phyloP scores from a whole-genome alignment of 2,888 invertebrate genomes.

The Mimachlamys varia region DNA sequence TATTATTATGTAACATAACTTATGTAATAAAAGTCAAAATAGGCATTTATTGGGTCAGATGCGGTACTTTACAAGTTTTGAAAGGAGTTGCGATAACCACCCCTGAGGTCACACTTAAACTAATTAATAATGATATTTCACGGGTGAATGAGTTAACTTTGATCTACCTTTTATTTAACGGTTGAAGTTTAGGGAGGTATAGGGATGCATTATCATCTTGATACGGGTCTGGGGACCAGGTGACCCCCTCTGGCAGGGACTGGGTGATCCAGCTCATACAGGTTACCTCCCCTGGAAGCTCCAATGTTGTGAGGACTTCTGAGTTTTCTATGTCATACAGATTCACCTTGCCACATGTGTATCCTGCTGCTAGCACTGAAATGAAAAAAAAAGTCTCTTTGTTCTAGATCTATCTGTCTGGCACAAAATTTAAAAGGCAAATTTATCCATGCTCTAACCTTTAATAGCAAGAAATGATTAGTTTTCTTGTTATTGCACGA shows the following conservation, averaged over 20 bases:
- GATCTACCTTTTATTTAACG: constrained; percentile 77
- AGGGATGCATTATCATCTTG: constrained; percentile 80
- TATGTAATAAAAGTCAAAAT: too few relatives aligned
- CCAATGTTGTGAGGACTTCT: constrained; percentile 87
- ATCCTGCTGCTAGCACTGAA: constrained; percentile 85
- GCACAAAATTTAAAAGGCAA: too few relatives aligned
- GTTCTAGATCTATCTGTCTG: neutral
- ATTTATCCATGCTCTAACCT: too few relatives aligned
- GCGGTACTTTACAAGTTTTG: too few relatives aligned
- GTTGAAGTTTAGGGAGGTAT: constrained; percentile 83
- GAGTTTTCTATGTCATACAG: constrained; percentile 94
- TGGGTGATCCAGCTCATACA: constrained; percentile 89
- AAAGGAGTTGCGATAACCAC: too few relatives aligned
- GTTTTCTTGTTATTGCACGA: too few relatives aligned
- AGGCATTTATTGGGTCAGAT: too few relatives aligned
- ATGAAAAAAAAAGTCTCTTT: neutral
- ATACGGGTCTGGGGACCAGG: constrained; percentile 70
- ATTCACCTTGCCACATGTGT: constrained; percentile 85
- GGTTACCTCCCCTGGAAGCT: constrained; percentile 86
- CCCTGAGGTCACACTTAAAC: too few relatives aligned
- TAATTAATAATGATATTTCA: too few relatives aligned
- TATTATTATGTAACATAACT: too few relatives aligned
- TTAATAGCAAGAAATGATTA: too few relatives aligned
- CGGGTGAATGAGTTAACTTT: too few relatives aligned
- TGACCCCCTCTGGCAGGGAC: constrained; percentile 67